Evolutionary conservation across 30 jellyfish, hydroid and myxozoan species (phyloP), one percentile per base, ranked within the genome.

Genomic region (Aurelia coerulea): DNA sequence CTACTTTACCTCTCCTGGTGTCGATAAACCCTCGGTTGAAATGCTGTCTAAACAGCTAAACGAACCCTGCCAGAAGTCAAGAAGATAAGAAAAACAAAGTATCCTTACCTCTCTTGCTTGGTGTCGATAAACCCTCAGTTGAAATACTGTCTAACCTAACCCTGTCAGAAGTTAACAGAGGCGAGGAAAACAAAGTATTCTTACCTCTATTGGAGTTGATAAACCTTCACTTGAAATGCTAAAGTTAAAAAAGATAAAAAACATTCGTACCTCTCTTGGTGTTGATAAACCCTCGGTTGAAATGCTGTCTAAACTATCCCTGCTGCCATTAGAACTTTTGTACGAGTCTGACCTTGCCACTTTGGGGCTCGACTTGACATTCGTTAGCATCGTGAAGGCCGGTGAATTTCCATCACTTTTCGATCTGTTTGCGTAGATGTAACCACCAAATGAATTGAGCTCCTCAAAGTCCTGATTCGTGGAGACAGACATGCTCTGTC

Each of bases 251-350:
- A 0, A 72, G 4, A 53, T 39, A 59, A 58, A 56, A 19, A 51
- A 23, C 12, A 39, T 39, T 39, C 51, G 4, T 73, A 84, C 93
- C 88, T 88, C 96, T 79, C 90, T 78, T 39, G 91, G 97, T 46
- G 94, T 81, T 56, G 97, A 90, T 67, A 81, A 68, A 46, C 90
- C 94, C 46, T 88, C 97, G 4, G 97, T 90, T 14, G 97, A 90
- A 62, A 90, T 70, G 74, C 97, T 90, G 80, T 90, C 97, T 74
- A 90, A 74, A 62, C 97, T 90, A 56, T 90, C 97, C 65, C 97
- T 52, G 78, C 97, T 90, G 33, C 97, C 97, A 67, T 88, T 90
- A n/a, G 97, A 90, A 63, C 97, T 90, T 65, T 72, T 90, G 80
- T 88, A 90, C 14, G 96, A 88, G 64, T 88, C 96, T 51, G 96